Percentiles rank a stretch among this genome's conserved stretches.
phyloP scores from a whole-genome alignment of 2,113 vertebrate species.

The Peromyscus californicus region DNA sequence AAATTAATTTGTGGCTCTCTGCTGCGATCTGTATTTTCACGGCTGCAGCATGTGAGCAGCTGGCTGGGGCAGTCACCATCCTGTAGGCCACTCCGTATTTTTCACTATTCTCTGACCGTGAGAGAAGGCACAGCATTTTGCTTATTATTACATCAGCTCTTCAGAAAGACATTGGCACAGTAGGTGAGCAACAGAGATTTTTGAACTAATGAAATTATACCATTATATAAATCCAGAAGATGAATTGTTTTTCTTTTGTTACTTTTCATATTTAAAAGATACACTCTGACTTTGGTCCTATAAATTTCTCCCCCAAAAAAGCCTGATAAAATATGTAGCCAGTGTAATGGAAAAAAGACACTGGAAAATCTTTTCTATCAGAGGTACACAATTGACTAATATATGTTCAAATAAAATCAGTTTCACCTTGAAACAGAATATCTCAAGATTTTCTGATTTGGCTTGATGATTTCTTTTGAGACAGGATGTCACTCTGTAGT shows the following conservation, averaged over 20 bases:
- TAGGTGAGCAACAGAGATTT: neutral
- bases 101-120: neutral
- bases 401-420: neutral
- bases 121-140: neutral
- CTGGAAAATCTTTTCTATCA: neutral
- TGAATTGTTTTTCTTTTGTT: neutral
- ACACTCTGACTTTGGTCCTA: neutral
- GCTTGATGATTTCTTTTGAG: neutral
- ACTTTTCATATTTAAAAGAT: neutral
- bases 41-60: neutral
- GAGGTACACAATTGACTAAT: neutral
- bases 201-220: neutral
- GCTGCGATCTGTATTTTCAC: rapidly evolving
- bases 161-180: neutral
- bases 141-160: neutral
- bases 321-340: neutral
- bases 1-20: neutral
- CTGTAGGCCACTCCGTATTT: neutral
- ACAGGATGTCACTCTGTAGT: too few relatives aligned
- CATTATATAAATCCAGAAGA: neutral
- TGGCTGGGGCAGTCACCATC: neutral
- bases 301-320: neutral
- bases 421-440: neutral
- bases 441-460: constrained; percentile 20
- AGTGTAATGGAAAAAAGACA: neutral